Percentiles rank a stretch among this genome's conserved stretches.
Conservation (phyloP, 2,888 invertebrate species). For the Allygus modestus region DNA sequence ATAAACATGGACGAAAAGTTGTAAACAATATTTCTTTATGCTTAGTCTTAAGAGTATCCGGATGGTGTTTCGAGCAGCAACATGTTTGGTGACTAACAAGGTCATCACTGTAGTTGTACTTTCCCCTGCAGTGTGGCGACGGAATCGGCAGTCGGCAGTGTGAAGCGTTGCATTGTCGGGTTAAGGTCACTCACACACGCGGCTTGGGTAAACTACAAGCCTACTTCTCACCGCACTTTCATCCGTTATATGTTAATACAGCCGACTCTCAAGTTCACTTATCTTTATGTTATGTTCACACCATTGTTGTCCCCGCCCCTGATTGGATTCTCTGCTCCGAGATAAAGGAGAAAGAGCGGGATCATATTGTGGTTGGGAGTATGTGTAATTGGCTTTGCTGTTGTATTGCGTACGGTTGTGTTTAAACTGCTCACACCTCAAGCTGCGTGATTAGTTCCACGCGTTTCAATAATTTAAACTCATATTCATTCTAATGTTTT, state of each 20-base stretch:
- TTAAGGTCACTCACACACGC: conserved; percentile 36
- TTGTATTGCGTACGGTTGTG: no score
- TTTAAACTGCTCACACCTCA: no score
- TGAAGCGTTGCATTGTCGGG: conserved; percentile 27
- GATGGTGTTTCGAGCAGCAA: no score
- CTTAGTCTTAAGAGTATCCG: no score
- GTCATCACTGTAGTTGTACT: no score
- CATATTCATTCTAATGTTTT: no score
- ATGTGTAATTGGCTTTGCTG: neutral
- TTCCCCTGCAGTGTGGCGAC: no score
- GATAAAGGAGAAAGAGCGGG: conserved; percentile 1
- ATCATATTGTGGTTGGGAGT: neutral
- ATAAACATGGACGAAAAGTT: no score
- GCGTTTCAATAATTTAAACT: no score
- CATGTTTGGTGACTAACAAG: no score
- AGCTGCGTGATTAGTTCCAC: no score
- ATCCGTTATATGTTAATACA: conserved; percentile 40
- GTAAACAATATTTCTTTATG: no score
- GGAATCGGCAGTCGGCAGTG: neutral
- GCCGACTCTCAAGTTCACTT: conserved; percentile 27
- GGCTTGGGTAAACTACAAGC: conserved; percentile 51
- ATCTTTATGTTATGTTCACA: conserved; percentile 35
- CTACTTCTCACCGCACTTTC: conserved; percentile 47
- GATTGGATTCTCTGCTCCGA: neutral
- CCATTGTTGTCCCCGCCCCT: conserved; percentile 5